phyloP scores from a whole-genome alignment of 1,140 invertebrate genomes.

The Anoplolepis gracilipes region DNA sequence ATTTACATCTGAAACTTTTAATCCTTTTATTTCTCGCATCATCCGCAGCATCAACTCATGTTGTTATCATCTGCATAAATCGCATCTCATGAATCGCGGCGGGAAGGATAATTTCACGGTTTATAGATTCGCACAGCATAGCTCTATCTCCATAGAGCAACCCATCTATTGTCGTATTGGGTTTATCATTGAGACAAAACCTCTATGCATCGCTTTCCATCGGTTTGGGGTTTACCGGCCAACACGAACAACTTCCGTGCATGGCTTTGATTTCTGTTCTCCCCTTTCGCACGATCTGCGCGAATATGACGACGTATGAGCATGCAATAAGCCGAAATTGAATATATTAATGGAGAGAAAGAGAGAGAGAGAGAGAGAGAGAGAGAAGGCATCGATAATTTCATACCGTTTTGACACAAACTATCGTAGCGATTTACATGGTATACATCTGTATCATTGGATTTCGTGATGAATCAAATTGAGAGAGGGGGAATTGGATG shows the following conservation, averaged over 20 bases:
- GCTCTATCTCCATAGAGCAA: conserved; percentile 32
- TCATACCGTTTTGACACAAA: not conserved
- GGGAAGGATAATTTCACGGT: conserved; percentile 60
- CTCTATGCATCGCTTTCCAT: conserved; percentile 15
- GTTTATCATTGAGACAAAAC: conserved; percentile 55
- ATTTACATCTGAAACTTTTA: conserved; percentile 28
- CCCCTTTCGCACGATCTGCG: conserved; percentile 19
- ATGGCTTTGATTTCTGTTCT: conserved; percentile 46
- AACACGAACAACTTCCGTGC: conserved; percentile 36
- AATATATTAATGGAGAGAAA: not conserved
- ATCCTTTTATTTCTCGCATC: conserved; percentile 27
- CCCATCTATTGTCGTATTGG: conserved; percentile 53
- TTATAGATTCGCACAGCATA: conserved; percentile 30
- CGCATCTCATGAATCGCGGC: conserved; percentile 30
- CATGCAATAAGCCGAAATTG: conserved; percentile 41
- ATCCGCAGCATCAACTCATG: conserved; percentile 14
- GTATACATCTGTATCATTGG: not conserved
- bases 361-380: not conserved
- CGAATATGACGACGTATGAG: conserved; percentile 18
- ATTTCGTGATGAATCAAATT: conserved; percentile 16
- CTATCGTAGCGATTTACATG: not conserved
- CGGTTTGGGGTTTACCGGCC: conserved; percentile 14
- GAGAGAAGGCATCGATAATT: not conserved
- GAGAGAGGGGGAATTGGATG: conserved; percentile 10
- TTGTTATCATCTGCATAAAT: conserved; percentile 50